These are phyloP conservation scores for Percina caprodes DNA, from an alignment of 2,113 vertebrate genomes.

Conservation along the genomic window DNA sequence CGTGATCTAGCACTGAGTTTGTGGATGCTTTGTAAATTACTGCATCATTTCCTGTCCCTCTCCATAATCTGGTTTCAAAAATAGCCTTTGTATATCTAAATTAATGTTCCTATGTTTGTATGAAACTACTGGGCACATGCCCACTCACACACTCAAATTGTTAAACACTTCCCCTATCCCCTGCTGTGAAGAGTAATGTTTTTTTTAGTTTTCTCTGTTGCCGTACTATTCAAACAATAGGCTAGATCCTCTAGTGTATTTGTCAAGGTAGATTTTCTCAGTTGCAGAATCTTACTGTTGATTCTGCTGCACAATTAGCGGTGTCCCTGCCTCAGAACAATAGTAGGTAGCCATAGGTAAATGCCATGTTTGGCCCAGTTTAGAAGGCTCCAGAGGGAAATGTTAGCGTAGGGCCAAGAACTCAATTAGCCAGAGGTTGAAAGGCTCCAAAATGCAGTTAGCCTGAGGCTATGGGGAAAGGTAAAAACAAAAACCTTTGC, in stretches of 20 bases:
- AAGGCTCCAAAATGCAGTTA: constrained; percentile 54
- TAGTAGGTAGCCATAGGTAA: constrained; percentile 49
- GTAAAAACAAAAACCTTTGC: constrained; percentile 15
- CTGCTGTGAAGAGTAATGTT: constrained; percentile 9
- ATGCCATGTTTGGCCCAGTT: constrained; percentile 57
- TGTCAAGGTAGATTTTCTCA: constrained; percentile 32
- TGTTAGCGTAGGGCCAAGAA: constrained; percentile 63
- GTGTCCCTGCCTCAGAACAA: constrained; percentile 34
- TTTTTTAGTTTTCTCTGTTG: constrained; percentile 1
- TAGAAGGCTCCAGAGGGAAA: constrained; percentile 48
- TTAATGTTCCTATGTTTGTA: not conserved
- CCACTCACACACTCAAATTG: not conserved
- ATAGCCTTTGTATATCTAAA: constrained; percentile 1
- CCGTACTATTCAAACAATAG: constrained; percentile 26
- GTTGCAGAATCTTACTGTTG: constrained; percentile 30
- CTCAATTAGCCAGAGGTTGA: constrained; percentile 63
- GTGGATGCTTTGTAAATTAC: constrained; percentile 12
- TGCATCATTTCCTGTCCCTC: not conserved
- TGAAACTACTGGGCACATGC: not conserved
- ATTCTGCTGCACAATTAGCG: constrained; percentile 36
- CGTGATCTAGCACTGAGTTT: constrained; percentile 6
- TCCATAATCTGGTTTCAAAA: constrained; percentile 8
- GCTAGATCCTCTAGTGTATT: constrained; percentile 26
- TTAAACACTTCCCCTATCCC: not conserved
- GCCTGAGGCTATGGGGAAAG: constrained; percentile 23